Base-by-base conservation (phyloP, 1,140 invertebrate species). In the Ericerus pela region DNA sequence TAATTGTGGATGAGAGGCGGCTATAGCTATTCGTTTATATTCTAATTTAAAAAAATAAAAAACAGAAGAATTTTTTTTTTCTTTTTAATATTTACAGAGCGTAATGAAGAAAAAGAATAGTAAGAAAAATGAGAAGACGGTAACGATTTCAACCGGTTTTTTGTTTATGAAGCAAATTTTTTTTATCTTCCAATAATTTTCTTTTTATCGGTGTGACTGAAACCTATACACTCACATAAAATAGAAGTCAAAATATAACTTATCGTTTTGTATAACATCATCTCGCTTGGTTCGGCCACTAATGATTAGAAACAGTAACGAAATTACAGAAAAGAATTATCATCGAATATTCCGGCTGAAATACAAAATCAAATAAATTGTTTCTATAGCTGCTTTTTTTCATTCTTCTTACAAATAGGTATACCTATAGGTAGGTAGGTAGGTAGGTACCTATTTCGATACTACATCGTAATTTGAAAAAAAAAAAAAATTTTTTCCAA, bases 81-180 rank as follows among this genome's bases (percentile, higher is more conserved):
- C n/a, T 47, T 47, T 47, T 47, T 47, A 47, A 47, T 47, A 47
- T 47, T 47, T 24, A 47, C 26, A n/a, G n/a, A 47, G 16, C 41
- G 26, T 24, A 16, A 47, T 47, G 26, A 47, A 47, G 26, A 47
- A 24, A 47, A 24, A 47, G 11, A 24, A 22, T 10, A 47, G 26
- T 24, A 22, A 47, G 41, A 14, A 10, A n/a, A n/a, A n/a, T n/a
- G n/a, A n/a, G n/a, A n/a, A 47, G 41, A 47, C 41, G 41, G 41
- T 47, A 47, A 47, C 41, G 41, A 47, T 47, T 47, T 47, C 41
- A 47, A 47, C 41, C 41, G 41, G 41, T 47, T 47, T 47, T 47
- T 47, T 6, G 22, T 47, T 47, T 10, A 24, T 18, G 26, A 47
- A 24, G 11, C 11, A 47, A 47, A 24, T 47, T 47, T 47, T 41